Evolutionary conservation across 2,113 vertebrate genomes (phyloP).

Genomic region (Heliornis fulica): DNA sequence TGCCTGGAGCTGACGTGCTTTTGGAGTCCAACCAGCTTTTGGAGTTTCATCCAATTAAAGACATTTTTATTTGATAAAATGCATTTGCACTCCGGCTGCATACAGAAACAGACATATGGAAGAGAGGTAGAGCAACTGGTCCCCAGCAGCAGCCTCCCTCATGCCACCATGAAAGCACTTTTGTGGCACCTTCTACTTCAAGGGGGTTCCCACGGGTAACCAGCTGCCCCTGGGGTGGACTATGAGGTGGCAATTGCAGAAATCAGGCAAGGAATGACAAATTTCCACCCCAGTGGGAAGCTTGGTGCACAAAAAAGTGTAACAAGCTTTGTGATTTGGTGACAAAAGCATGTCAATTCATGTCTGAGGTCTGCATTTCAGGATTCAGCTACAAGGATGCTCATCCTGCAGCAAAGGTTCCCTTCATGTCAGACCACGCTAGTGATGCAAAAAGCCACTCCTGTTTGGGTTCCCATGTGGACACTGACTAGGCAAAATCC

Average conservation of each 20-base stretch:
- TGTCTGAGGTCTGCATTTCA: background rate
- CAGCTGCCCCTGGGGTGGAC: background rate
- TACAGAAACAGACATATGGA: background rate
- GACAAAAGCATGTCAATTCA: background rate
- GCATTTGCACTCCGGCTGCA: background rate
- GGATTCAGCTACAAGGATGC: background rate
- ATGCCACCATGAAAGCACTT: background rate
- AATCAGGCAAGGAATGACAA: background rate
- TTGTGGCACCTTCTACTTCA: background rate
- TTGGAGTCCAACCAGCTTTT: slow-evolving; percentile 10
- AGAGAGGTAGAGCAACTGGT: background rate
- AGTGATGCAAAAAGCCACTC: background rate
- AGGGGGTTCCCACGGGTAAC: background rate
- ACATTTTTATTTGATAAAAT: background rate
- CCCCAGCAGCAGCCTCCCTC: background rate
- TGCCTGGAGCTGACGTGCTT: background rate
- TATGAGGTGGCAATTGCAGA: background rate
- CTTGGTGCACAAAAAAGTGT: background rate
- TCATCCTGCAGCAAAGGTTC: background rate
- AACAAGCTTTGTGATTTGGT: background rate
- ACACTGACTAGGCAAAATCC: background rate
- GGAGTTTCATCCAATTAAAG: slow-evolving; percentile 13
- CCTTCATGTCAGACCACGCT: background rate
- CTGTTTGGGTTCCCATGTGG: background rate
- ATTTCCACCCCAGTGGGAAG: background rate